Evolutionary conservation across 1,140 invertebrate genomes (phyloP).

Genomic region (Heliconius hewitsoni): DNA sequence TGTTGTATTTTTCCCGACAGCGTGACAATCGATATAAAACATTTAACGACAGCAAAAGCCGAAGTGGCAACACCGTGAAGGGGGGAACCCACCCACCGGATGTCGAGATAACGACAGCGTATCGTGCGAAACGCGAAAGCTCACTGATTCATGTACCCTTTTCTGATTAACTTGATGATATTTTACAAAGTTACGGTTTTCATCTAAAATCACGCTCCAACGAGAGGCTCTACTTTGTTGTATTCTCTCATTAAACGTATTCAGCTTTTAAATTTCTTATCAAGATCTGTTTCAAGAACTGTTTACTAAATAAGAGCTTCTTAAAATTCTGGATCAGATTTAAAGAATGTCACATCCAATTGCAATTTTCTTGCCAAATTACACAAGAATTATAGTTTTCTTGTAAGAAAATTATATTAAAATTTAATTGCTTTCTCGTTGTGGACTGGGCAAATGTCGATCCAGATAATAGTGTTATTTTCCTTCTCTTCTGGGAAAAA

Average conservation of each 20-base stretch:
- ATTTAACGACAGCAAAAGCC: constrained; percentile 41
- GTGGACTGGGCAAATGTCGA: too few species aligned
- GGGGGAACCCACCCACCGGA: constrained; percentile 57
- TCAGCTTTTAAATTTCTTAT: neutral
- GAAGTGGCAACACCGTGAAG: constrained; percentile 48
- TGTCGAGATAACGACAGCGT: constrained; percentile 55
- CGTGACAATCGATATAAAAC: constrained; percentile 34
- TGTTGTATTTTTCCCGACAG: neutral
- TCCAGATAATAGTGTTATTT: too few species aligned
- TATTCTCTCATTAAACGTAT: neutral
- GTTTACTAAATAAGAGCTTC: neutral
- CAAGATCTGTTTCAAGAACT: neutral
- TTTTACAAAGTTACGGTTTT: neutral
- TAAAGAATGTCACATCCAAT: neutral
- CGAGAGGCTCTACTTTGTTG: neutral
- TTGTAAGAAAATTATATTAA: too few species aligned
- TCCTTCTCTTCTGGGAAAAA: too few species aligned
- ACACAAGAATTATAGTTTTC: neutral
- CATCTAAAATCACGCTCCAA: neutral
- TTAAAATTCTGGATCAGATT: neutral
- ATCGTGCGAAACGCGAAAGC: constrained; percentile 46
- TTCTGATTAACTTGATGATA: constrained; percentile 17
- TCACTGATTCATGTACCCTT: constrained; percentile 48
- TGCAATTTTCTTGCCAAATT: neutral
- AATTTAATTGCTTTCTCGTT: too few species aligned